Conservation (phyloP, 64 coral and sea anemone genomes). For the Montipora capricornis region DNA sequence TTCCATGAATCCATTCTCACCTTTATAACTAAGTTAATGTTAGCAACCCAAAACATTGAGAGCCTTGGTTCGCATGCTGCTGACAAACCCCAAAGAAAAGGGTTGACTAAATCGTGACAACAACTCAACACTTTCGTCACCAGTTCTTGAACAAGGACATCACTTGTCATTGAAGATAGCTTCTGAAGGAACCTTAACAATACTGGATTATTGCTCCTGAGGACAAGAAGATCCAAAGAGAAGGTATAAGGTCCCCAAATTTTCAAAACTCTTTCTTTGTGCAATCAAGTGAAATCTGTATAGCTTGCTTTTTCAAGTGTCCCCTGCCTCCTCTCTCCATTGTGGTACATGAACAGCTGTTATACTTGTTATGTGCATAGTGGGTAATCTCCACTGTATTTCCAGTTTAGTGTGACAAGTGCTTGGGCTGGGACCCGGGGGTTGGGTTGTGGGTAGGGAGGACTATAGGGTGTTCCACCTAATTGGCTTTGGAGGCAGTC, state of each 20-base stretch:
- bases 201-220: constrained; percentile 89
- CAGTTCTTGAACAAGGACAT: constrained; percentile 63
- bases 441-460: no score
- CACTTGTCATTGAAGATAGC: constrained; percentile 44
- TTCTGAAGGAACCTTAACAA: constrained; percentile 81
- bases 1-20: background rate
- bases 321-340: no score
- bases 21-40: constrained; percentile 81
- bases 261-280: background rate
- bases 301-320: no score
- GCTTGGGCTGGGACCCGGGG: no score
- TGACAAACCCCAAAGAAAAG: constrained; percentile 66
- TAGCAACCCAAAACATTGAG: constrained; percentile 86
- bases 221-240: constrained; percentile 1
- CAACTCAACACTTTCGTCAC: constrained; percentile 72
- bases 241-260: background rate
- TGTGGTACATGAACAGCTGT: no score
- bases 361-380: no score
- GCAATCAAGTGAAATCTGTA: no score
- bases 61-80: constrained; percentile 78
- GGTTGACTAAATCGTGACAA: constrained; percentile 78
- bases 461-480: no score
- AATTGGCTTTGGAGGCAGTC: no score
- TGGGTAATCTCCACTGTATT: no score
- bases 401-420: no score